These are phyloP conservation scores for Galemys pyrenaicus DNA, from an alignment of 2,113 vertebrate genomes.

Conservation along the genomic window DNA sequence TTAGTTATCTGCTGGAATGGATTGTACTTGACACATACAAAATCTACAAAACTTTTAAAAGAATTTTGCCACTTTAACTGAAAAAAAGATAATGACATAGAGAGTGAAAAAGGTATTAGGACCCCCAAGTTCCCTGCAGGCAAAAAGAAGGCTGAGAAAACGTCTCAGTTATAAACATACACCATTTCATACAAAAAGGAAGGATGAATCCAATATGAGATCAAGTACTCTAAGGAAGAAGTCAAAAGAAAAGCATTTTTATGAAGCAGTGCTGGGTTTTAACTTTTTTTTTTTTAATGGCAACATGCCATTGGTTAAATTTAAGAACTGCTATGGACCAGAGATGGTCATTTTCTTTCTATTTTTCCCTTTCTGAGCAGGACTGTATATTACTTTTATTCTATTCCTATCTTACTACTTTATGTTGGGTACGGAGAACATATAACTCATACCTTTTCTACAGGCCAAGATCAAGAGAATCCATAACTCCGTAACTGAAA, in stretches of 20 bases:
- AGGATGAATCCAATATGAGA: not conserved
- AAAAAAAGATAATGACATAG: not conserved
- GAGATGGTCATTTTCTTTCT: not conserved
- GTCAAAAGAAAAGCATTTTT: not conserved
- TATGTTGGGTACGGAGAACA: not conserved
- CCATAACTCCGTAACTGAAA: not conserved
- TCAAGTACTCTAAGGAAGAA: not conserved
- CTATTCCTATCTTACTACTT: not conserved
- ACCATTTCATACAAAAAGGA: not conserved
- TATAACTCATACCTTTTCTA: not conserved
- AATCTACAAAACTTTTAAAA: not conserved
- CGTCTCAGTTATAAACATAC: not conserved
- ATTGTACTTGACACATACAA: not conserved
- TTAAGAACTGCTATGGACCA: slow-evolving; percentile 24
- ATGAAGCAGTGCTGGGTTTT: not conserved
- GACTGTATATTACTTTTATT: not conserved
- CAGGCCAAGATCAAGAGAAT: not conserved
- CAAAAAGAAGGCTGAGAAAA: slow-evolving; percentile 8
- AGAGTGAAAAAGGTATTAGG: not conserved
- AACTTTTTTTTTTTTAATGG: not conserved
- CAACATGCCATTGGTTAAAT: not conserved
- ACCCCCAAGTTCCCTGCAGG: not conserved
- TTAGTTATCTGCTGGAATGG: not conserved
- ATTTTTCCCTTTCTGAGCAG: not conserved
- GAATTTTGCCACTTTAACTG: not conserved